Evolutionary conservation across 2,888 invertebrate genomes (phyloP).

Genomic region (Drosophila sordidula): DNA sequence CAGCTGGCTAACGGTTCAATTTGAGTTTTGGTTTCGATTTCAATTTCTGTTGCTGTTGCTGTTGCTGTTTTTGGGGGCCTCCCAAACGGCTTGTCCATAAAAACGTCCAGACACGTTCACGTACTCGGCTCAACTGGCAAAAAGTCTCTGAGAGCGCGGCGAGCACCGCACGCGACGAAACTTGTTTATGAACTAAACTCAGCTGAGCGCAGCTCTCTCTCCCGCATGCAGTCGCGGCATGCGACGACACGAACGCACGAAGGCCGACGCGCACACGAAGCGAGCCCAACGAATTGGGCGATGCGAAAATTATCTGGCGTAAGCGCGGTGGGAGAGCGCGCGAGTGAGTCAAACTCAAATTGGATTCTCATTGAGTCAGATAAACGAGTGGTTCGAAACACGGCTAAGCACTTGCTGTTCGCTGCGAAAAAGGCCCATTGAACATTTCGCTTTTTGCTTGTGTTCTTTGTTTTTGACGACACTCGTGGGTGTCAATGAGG

Average conservation of each 20-base stretch:
- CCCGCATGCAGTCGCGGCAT: constrained; percentile 14
- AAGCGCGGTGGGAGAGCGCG: constrained; percentile 3
- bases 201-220: constrained; percentile 22
- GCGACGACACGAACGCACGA: constrained; percentile 21
- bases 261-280: constrained; percentile 24
- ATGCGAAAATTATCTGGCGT: constrained; percentile 45
- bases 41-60: constrained; percentile 4
- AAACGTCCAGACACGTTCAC: constrained; percentile 69
- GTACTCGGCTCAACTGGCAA: constrained; percentile 76
- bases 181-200: constrained; percentile 52
- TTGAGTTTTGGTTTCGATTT: constrained; percentile 11
- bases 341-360: constrained; percentile 44
- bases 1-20: constrained; percentile 24
- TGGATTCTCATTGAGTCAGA: constrained; percentile 72
- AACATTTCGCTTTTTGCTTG: constrained; percentile 4
- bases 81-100: constrained; percentile 41
- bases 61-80: constrained; percentile 14
- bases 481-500: constrained; percentile 21
- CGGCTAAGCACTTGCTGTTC: constrained; percentile 21
- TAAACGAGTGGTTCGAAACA: constrained; percentile 59
- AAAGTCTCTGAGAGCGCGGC: constrained; percentile 58
- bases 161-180: constrained; percentile 53
- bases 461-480: constrained; percentile 13
- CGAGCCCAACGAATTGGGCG: constrained; percentile 34
- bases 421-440: neutral